phyloP scores from a whole-genome alignment of 2,113 vertebrate genomes.

The Tychaedon coryphoeus region DNA sequence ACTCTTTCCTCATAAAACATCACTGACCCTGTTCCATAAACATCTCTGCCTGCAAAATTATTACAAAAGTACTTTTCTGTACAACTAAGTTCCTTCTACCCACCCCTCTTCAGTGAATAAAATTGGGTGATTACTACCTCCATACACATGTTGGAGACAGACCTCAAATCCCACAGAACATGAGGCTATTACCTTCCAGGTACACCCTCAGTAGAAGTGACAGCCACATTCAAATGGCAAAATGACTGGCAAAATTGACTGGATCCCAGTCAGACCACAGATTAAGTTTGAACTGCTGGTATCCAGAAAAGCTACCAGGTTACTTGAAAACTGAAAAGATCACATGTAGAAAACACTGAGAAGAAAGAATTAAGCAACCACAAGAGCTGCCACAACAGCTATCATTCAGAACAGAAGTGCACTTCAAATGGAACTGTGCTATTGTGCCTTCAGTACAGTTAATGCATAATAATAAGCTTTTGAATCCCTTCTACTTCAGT shows the following conservation, averaged over 20 bases:
- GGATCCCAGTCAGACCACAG: background rate
- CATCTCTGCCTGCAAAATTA: background rate
- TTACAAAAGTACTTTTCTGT: background rate
- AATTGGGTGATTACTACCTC: background rate
- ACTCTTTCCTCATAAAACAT: background rate
- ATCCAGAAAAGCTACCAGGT: background rate
- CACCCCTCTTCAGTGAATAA: background rate
- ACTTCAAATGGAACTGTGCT: background rate
- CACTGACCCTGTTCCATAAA: background rate
- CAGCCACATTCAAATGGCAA: background rate
- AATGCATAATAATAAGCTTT: conserved; percentile 7
- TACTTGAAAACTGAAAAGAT: background rate
- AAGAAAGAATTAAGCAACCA: background rate
- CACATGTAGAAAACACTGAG: background rate
- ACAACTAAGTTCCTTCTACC: background rate
- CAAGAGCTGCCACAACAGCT: background rate
- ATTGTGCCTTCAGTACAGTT: background rate
- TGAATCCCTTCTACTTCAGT: background rate
- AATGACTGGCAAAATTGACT: background rate
- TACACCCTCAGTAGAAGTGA: background rate
- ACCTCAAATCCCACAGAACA: background rate
- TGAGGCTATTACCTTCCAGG: background rate
- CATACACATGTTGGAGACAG: background rate
- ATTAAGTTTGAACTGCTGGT: background rate
- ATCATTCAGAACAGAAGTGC: background rate